A percentile compares a stretch with the other conserved stretches of the same genome.
phyloP scores from a whole-genome alignment of 2,888 invertebrate species.

The Nephrotoma flavescens region DNA sequence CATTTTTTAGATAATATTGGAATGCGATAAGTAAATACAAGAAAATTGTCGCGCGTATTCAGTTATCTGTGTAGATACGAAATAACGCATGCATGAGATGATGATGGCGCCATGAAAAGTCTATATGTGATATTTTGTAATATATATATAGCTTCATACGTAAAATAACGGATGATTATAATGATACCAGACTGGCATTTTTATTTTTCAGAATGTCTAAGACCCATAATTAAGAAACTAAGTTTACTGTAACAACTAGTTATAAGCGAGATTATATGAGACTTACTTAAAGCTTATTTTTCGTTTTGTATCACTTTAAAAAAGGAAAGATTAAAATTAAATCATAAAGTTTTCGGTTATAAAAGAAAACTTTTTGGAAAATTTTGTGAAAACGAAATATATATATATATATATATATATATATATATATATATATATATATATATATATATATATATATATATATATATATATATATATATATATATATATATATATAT shows the following conservation, averaged over 20 bases:
- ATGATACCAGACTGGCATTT: background rate
- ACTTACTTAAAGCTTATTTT: background rate
- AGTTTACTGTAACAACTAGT: background rate
- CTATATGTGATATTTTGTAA: background rate
- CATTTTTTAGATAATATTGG: background rate
- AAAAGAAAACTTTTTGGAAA: background rate
- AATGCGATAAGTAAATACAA: background rate
- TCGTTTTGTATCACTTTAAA: background rate
- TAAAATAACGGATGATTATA: background rate
- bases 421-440: no score
- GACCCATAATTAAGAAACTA: background rate
- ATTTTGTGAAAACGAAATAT: background rate
- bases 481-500: no score
- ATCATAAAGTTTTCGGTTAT: background rate
- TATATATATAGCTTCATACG: background rate
- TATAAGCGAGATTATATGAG: background rate
- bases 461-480: no score
- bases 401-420: no score
- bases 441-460: no score
- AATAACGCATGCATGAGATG: background rate
- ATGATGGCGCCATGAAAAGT: background rate
- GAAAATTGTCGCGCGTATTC: background rate
- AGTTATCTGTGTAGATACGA: background rate
- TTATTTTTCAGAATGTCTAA: background rate
- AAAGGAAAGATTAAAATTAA: background rate